These are phyloP conservation scores for Pipra filicauda DNA, from an alignment of 2,113 vertebrate genomes.

Conservation along the genomic window DNA sequence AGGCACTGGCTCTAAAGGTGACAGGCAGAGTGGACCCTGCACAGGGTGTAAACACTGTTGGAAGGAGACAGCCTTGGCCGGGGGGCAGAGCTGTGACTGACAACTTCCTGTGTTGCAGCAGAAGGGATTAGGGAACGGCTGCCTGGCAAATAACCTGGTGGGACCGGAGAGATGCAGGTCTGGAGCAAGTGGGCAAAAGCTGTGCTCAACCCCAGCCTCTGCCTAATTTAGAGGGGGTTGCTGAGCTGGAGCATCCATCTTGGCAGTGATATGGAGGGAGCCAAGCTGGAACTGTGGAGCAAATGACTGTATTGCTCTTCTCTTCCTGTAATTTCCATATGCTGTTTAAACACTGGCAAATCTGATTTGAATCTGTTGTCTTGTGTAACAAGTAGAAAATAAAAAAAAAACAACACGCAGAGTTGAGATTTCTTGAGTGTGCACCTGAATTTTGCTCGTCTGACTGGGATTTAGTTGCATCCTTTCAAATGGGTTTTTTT, in stretches of 20 bases:
- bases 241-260: not conserved
- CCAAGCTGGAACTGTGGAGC: not conserved
- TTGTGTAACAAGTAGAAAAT: not conserved
- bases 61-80: conserved; percentile 34
- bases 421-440: not conserved
- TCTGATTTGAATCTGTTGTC: not conserved
- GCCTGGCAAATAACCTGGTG: not conserved
- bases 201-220: rapidly evolving
- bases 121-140: conserved; percentile 21
- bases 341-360: not conserved
- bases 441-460: not conserved
- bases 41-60: not conserved
- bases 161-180: not conserved
- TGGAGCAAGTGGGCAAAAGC: not conserved
- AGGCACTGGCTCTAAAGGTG: not conserved
- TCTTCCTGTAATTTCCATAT: not conserved
- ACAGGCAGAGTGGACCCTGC: not conserved
- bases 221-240: rapidly evolving
- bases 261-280: not conserved
- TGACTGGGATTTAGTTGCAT: not conserved
- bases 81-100: conserved; percentile 35
- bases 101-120: conserved; percentile 46
- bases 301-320: not conserved
- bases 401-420: not conserved
- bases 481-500: not conserved